phyloP scores from a whole-genome alignment of 2,113 vertebrate genomes.

The Alexandromys fortis region DNA sequence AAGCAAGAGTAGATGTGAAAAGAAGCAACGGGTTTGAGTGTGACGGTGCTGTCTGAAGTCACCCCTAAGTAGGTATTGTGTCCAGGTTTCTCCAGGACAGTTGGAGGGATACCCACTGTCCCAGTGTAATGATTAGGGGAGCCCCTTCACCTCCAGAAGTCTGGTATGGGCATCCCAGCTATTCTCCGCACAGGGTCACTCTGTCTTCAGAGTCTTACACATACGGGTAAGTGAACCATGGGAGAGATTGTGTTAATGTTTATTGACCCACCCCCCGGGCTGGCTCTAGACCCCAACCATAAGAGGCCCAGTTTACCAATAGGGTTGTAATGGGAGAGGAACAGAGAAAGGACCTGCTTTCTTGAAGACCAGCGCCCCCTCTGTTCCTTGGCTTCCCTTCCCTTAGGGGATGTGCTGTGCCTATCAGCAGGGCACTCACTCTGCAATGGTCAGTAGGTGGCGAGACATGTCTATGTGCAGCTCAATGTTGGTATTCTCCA shows the following conservation, averaged over 20 bases:
- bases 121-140: fast-evolving
- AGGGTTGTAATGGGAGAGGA: background rate
- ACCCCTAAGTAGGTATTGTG: background rate
- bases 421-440: constrained; percentile 74
- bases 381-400: background rate
- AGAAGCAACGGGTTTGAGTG: background rate
- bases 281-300: background rate
- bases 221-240: background rate
- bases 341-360: background rate
- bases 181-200: background rate
- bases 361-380: background rate
- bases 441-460: constrained; percentile 81
- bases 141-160: fast-evolving
- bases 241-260: background rate
- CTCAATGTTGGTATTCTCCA: constrained; percentile 82
- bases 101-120: background rate
- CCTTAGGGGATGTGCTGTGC: background rate
- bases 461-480: constrained; percentile 80
- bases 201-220: no score
- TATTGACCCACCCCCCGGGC: background rate
- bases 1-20: no score
- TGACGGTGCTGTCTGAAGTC: background rate
- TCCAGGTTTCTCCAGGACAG: background rate
- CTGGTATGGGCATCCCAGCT: fast-evolving
- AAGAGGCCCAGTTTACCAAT: background rate